Evolutionary conservation across 2,113 vertebrate genomes (phyloP).

Genomic region (Danionella cerebrum): DNA sequence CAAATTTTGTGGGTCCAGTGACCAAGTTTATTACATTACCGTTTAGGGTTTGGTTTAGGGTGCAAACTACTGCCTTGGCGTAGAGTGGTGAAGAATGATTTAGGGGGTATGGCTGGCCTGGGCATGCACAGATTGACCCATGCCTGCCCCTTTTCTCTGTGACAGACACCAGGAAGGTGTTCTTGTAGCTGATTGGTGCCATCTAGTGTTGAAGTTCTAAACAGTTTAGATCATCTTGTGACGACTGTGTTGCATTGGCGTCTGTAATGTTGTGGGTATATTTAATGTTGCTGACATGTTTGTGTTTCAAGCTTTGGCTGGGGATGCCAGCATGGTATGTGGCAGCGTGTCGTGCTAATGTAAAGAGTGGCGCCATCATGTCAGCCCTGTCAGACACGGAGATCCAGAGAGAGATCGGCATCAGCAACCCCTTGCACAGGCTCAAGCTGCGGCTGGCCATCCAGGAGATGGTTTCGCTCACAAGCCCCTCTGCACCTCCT

Average conservation of each 20-base stretch:
- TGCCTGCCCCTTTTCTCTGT: too few species aligned
- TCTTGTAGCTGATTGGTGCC: not conserved
- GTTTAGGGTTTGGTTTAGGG: too few species aligned
- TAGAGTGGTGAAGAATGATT: too few species aligned
- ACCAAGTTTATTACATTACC: too few species aligned
- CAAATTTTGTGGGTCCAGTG: too few species aligned
- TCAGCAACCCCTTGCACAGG: conserved; percentile 94
- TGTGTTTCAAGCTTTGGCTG: conserved; percentile 78
- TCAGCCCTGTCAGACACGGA: conserved; percentile 94
- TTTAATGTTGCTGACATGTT: not conserved
- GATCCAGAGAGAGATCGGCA: conserved; percentile 97
- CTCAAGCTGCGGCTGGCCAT: conserved; percentile 93
- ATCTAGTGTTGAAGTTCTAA: not conserved
- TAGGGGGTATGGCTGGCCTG: too few species aligned
- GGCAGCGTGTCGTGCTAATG: conserved; percentile 92
- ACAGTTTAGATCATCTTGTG: not conserved
- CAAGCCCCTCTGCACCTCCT: conserved; percentile 93
- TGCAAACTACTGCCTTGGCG: too few species aligned
- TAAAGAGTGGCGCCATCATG: conserved; percentile 98
- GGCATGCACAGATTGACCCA: too few species aligned
- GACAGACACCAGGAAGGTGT: not conserved
- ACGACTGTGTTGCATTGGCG: not conserved
- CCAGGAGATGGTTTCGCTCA: conserved; percentile 98
- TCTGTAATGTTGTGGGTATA: not conserved
- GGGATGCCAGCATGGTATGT: conserved; percentile 99